Conservation (phyloP, 2,113 vertebrate species). For the Embiotoca jacksoni region DNA sequence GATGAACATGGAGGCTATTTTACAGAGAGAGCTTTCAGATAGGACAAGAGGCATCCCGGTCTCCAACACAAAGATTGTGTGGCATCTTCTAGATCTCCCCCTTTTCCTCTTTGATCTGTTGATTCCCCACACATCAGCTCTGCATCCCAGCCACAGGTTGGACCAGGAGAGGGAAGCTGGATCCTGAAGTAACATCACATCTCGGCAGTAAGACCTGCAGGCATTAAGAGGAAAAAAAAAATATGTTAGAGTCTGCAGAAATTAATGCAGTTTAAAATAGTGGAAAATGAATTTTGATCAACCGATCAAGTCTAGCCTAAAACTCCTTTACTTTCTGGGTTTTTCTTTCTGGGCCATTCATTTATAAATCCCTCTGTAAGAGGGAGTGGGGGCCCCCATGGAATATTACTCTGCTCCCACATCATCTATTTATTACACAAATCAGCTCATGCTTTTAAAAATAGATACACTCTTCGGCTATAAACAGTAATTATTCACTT, state of each 20-base stretch:
- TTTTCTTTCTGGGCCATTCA: not conserved
- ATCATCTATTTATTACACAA: not conserved
- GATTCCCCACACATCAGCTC: constrained; percentile 48
- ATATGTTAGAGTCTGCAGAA: not conserved
- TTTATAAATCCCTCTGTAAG: not conserved
- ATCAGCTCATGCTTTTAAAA: not conserved
- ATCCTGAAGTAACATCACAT: constrained; percentile 66
- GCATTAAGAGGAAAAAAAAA: not conserved
- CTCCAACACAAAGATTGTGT: not conserved
- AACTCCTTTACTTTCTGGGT: no score
- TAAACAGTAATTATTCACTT: no score
- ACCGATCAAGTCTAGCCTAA: not conserved
- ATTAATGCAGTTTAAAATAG: not conserved
- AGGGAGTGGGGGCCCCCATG: not conserved
- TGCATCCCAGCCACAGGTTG: constrained; percentile 47
- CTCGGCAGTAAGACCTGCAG: constrained; percentile 64
- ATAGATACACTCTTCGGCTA: not conserved
- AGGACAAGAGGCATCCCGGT: constrained; percentile 24
- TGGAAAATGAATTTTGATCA: not conserved
- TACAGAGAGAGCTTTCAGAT: constrained; percentile 54
- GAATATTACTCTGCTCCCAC: not conserved
- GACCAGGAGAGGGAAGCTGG: constrained; percentile 56
- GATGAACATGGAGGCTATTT: constrained; percentile 51
- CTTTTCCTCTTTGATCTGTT: constrained; percentile 40
- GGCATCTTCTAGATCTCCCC: constrained; percentile 24